Evolutionary conservation across 1,140 invertebrate genomes (phyloP).

Genomic region (Lepidostoma basale): DNA sequence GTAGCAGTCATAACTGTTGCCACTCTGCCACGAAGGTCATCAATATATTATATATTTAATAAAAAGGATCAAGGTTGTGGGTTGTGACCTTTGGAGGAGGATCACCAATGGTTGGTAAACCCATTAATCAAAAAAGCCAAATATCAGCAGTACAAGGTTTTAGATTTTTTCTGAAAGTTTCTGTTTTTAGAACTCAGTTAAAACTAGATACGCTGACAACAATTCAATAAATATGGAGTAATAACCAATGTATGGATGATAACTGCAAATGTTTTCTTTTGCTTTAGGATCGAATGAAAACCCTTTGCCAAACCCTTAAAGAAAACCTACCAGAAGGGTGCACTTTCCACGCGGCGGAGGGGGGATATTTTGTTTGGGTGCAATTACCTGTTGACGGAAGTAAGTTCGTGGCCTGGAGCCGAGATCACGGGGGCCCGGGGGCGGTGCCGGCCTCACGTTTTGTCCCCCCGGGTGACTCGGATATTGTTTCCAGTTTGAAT

Average conservation of each 20-base stretch:
- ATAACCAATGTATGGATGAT: constrained; percentile 43
- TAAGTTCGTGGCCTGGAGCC: constrained; percentile 39
- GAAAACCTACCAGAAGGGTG: constrained; percentile 56
- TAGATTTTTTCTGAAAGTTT: no score
- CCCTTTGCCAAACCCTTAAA: constrained; percentile 53
- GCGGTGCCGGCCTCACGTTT: constrained; percentile 44
- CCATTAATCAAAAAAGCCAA: no score
- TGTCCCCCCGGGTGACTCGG: constrained; percentile 33
- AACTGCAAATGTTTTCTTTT: no score
- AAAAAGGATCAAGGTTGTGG: no score
- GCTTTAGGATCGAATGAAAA: constrained; percentile 53
- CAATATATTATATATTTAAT: no score
- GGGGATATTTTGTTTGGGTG: constrained; percentile 69
- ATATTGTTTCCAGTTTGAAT: constrained; percentile 47
- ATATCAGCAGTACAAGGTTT: no score
- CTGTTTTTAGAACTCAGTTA: no score
- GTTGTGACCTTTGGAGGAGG: no score
- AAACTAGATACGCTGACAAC: no score
- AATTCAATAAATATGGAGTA: not conserved
- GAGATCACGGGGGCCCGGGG: constrained; percentile 10
- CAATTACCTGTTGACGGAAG: constrained; percentile 52
- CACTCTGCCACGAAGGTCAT: no score
- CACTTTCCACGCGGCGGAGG: constrained; percentile 54
- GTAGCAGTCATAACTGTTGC: no score
- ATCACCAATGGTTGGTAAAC: no score